Evolutionary conservation across 2,113 vertebrate genomes (phyloP).

Genomic region (Tympanuchus pallidicinctus): DNA sequence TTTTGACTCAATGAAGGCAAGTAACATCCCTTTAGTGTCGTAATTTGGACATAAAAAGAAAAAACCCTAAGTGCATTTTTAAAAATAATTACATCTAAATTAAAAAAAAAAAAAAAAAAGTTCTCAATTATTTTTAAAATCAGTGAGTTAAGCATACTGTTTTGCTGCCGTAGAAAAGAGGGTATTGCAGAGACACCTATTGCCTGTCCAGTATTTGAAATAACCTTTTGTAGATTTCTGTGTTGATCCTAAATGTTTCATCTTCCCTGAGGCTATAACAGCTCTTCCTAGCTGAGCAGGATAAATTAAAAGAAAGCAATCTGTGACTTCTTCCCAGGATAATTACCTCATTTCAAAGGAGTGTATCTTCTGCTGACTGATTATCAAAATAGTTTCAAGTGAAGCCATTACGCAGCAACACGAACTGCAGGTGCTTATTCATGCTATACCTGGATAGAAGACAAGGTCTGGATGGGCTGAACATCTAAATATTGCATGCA

Average conservation of each 20-base stretch:
- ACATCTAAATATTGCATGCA: accelerated
- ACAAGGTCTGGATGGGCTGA: not conserved
- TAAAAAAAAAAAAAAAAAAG: not conserved
- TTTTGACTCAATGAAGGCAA: not conserved
- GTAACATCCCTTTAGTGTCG: not conserved
- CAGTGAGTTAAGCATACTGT: not conserved
- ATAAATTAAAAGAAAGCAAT: not conserved
- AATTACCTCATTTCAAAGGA: not conserved
- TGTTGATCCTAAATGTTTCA: not conserved
- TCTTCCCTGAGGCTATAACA: not conserved
- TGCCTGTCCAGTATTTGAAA: not conserved
- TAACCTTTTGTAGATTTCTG: not conserved
- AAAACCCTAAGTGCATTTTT: not conserved
- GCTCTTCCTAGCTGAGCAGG: not conserved
- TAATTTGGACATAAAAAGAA: not conserved
- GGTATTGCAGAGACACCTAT: not conserved
- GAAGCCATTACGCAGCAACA: not conserved
- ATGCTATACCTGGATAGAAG: not conserved
- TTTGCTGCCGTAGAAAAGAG: not conserved
- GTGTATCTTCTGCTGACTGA: not conserved
- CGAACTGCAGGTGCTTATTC: not conserved
- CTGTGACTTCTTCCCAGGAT: not conserved
- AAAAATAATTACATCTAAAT: not conserved
- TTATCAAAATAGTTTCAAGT: not conserved
- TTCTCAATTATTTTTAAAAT: not conserved